Conservation (phyloP, 2,113 vertebrate species). For the Macrotis lagotis region DNA sequence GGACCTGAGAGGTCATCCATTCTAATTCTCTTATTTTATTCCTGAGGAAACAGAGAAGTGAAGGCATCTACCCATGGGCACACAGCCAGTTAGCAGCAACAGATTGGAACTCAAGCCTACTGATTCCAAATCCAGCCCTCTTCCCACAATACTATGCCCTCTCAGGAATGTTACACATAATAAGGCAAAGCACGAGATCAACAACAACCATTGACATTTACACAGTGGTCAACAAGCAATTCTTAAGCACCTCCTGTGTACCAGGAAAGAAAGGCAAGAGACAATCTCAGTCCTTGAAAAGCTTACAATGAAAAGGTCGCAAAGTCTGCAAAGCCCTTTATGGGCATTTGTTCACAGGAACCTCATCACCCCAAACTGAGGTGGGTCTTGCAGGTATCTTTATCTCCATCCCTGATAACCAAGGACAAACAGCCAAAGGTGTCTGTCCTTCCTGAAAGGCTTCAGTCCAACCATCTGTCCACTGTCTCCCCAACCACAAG, state of each 20-base stretch:
- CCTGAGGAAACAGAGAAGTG: not conserved
- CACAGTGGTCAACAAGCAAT: not conserved
- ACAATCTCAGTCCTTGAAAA: not conserved
- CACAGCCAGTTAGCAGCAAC: not conserved
- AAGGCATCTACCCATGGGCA: not conserved
- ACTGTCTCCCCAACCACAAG: not conserved
- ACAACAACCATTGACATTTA: not conserved
- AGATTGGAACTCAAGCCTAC: not conserved
- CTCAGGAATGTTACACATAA: not conserved
- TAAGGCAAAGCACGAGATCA: not conserved
- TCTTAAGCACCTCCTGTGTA: not conserved
- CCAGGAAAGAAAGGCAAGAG: not conserved
- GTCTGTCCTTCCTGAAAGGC: not conserved
- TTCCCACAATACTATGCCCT: not conserved
- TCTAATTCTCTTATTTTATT: not conserved
- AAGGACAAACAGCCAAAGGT: not conserved
- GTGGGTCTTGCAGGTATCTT: not conserved
- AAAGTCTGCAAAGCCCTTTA: not conserved
- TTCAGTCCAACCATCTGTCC: not conserved
- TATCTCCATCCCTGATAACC: not conserved
- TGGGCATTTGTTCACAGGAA: not conserved
- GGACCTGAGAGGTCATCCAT: not conserved
- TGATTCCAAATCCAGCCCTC: not conserved
- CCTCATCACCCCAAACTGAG: not conserved
- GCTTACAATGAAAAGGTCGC: not conserved